Base-by-base conservation (phyloP, 2,113 vertebrate species). In the Aix galericulata region DNA sequence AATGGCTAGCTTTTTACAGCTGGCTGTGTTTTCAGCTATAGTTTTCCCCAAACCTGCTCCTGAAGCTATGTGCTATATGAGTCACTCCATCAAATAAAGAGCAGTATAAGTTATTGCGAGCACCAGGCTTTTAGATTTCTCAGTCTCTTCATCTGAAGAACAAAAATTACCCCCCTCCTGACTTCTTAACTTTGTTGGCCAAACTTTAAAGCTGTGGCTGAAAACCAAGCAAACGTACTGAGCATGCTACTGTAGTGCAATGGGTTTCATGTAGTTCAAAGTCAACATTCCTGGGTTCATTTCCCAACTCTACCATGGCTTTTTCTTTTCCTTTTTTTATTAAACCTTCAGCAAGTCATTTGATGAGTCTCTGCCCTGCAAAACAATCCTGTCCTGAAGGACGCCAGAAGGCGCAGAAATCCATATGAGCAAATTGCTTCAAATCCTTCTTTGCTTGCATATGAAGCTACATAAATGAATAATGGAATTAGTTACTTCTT, bases 61-160 rank as follows among this genome's bases (percentile, higher is more conserved):
- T 31, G 77, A 93, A 95, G 83, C 92, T 78, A 5, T 83, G 83
- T 71, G 92, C 93, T 94, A 27, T 92, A 93, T 93, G 93, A 96
- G 80, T 96, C 95, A 97, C 91, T 93, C 94, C 86, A 93, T 95
- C 94, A 91, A 96, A 96, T 94, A 92, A 96, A 96, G 92, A 96
- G 91, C 88, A 96, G 93, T 96, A 96, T 87, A 96, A 95, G 91
- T 92, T 96, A 93, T 92, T 96, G 92, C 95, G 88, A 96, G 92
- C 88, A 91, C 55, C 59, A 69, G 90, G 88, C 93, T 91, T 89
- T 96, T 63, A 88, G 83, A 92, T 92, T 95, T 92, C 81, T 92
- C 69, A 34, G 77, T 85, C 93, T 92, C 77, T 91, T 86, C 91
- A 92, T 91, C 44, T 93, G 80, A 95, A 90, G 92, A 95, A 95